A percentile compares a stretch with the other conserved stretches of the same genome.
phyloP scores from a whole-genome alignment of 2,113 vertebrate genomes.

The Corythaixoides concolor region DNA sequence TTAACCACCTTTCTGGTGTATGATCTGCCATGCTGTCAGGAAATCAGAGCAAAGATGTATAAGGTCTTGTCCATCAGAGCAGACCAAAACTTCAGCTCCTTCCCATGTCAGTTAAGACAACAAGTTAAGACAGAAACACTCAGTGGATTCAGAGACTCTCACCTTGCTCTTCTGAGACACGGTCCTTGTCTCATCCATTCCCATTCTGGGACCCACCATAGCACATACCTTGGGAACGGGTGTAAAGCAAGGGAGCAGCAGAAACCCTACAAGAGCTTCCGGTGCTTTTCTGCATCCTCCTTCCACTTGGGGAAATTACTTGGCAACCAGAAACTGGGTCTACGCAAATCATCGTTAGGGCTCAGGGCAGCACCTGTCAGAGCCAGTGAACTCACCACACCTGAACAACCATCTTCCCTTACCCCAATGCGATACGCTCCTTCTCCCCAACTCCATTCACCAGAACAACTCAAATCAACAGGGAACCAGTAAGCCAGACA shows the following conservation, averaged over 20 bases:
- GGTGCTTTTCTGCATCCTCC: not conserved
- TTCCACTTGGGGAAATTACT: not conserved
- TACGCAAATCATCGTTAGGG: not conserved
- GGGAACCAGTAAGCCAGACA: not conserved
- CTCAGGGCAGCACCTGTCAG: not conserved
- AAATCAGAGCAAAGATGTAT: not conserved
- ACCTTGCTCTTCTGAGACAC: not conserved
- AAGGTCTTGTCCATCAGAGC: not conserved
- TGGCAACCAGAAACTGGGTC: not conserved
- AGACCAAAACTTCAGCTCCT: not conserved
- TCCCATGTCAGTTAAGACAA: not conserved
- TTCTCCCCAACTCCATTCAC: not conserved
- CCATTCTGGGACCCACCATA: not conserved
- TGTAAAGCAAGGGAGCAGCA: not conserved
- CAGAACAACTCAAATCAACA: not conserved
- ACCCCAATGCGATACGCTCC: not conserved
- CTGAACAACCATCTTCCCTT: not conserved
- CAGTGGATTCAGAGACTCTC: not conserved
- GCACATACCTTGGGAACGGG: not conserved
- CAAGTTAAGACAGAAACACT: not conserved
- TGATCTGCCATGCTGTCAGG: not conserved
- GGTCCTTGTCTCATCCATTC: accelerated
- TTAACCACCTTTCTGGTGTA: not conserved
- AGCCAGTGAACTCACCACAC: not conserved
- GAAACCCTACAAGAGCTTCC: not conserved